Percentiles rank a stretch among this genome's conserved stretches.
Conservation (phyloP, 2,888 invertebrate species). For the Cerceris ruficornis region DNA sequence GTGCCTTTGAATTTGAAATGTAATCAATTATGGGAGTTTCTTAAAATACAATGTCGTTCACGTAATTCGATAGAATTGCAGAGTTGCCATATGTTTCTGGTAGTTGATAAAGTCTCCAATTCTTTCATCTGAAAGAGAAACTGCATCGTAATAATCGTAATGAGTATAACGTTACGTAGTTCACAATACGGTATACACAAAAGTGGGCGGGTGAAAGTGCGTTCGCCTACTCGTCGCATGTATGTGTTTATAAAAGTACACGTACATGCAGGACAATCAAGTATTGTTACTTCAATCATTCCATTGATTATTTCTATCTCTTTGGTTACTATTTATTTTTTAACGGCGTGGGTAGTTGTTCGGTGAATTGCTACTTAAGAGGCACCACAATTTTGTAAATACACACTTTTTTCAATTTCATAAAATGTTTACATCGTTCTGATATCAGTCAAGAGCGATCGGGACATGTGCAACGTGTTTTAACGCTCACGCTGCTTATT, state of each 20-base stretch:
- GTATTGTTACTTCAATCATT: conserved; percentile 21
- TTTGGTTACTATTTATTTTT: background rate
- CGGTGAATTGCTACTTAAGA: background rate
- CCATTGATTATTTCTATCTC: conserved; percentile 11
- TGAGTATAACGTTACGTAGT: conserved; percentile 41
- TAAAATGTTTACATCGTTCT: background rate
- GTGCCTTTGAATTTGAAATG: no score
- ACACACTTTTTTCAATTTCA: background rate
- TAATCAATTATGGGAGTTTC: no score
- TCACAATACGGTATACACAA: conserved; percentile 35
- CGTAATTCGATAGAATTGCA: background rate
- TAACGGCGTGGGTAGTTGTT: background rate
- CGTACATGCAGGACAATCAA: conserved; percentile 10
- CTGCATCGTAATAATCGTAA: conserved; percentile 18
- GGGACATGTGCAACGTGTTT: no score
- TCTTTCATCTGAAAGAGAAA: background rate
- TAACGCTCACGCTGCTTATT: no score
- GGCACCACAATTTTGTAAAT: no score
- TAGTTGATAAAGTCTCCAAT: background rate
- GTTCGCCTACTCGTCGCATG: conserved; percentile 58
- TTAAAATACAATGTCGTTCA: background rate
- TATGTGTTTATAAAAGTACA: background rate
- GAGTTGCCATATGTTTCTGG: background rate
- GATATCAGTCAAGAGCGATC: no score
- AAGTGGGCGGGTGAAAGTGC: conserved; percentile 78